Conservation (phyloP, 2,797 vertebrate genomes). For the Halcyon leucocephala region DNA sequence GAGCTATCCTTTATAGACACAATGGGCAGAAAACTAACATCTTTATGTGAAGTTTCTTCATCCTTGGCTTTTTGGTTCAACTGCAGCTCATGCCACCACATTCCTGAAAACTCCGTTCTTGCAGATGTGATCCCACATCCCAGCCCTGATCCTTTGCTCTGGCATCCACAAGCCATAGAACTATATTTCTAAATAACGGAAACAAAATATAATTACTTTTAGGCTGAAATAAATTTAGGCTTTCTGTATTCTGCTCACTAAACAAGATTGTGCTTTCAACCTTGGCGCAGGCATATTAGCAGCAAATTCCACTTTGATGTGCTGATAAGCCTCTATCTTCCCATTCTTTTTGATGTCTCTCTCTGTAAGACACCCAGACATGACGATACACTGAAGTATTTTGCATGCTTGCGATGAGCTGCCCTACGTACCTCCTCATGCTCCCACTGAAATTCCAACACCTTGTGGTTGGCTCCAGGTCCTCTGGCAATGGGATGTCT, state of each 20-base stretch:
- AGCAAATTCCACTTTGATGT: not conserved
- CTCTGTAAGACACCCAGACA: not conserved
- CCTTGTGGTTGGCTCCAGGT: not conserved
- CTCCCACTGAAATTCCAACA: not conserved
- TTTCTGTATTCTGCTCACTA: not conserved
- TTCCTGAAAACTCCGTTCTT: not conserved
- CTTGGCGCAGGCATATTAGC: not conserved
- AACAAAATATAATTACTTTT: not conserved
- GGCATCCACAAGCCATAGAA: not conserved
- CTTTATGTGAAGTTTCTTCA: not conserved
- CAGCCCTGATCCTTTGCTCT: not conserved
- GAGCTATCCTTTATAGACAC: not conserved
- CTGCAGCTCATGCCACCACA: not conserved
- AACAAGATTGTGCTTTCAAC: not conserved
- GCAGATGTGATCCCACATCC: not conserved
- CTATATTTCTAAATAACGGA: not conserved
- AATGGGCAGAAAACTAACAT: not conserved
- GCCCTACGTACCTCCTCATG: not conserved
- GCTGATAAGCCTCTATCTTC: not conserved
- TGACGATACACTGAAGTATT: not conserved
- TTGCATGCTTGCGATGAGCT: not conserved
- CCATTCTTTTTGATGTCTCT: not conserved
- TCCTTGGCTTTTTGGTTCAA: not conserved
- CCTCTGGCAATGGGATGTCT: not conserved
- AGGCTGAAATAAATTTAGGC: not conserved